phyloP scores from a whole-genome alignment of 2,888 invertebrate species.

The Drosophila falleni region DNA sequence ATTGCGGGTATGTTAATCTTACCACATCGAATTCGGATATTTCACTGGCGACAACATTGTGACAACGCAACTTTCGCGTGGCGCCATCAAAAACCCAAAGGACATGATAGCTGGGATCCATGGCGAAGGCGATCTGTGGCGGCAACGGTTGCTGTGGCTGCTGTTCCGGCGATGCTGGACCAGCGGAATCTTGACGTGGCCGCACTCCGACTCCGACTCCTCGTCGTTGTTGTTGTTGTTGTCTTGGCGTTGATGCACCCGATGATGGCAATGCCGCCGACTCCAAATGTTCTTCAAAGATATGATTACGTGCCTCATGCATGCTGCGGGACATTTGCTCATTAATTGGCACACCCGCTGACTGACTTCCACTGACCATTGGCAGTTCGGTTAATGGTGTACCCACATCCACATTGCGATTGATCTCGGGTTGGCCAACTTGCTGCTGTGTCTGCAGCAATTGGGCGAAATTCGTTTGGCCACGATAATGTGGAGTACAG shows the following conservation, averaged over 20 bases:
- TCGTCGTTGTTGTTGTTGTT: conserved; percentile 45
- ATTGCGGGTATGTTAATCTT: conserved; percentile 22
- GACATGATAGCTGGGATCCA: conserved; percentile 97
- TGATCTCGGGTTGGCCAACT: conserved; percentile 80
- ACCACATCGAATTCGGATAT: conserved; percentile 83
- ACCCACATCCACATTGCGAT: conserved; percentile 82
- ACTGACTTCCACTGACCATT: conserved; percentile 20
- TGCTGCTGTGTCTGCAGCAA: conserved; percentile 87
- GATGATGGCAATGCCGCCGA: conserved; percentile 25
- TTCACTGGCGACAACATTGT: conserved; percentile 94
- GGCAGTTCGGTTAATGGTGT: conserved; percentile 47
- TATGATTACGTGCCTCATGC: conserved; percentile 85
- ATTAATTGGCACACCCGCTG: conserved; percentile 79
- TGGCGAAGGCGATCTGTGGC: conserved; percentile 84
- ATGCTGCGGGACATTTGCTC: conserved; percentile 85
- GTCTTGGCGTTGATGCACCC: conserved; percentile 43
- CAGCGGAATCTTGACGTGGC: conserved; percentile 55
- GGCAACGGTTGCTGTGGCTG: conserved; percentile 57
- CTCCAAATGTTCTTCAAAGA: conserved; percentile 80
- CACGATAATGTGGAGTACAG: conserved; percentile 93
- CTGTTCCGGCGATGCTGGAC: conserved; percentile 53
- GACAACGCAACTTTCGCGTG: conserved; percentile 88
- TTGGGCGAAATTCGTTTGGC: conserved; percentile 94
- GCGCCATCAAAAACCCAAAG: conserved; percentile 95
- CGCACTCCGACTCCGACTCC: conserved; percentile 50